Percentiles rank a stretch among this genome's conserved stretches.
These are phyloP conservation scores for Pterostichus madidus DNA, from an alignment of 2,888 invertebrate genomes.

Conservation along the genomic window DNA sequence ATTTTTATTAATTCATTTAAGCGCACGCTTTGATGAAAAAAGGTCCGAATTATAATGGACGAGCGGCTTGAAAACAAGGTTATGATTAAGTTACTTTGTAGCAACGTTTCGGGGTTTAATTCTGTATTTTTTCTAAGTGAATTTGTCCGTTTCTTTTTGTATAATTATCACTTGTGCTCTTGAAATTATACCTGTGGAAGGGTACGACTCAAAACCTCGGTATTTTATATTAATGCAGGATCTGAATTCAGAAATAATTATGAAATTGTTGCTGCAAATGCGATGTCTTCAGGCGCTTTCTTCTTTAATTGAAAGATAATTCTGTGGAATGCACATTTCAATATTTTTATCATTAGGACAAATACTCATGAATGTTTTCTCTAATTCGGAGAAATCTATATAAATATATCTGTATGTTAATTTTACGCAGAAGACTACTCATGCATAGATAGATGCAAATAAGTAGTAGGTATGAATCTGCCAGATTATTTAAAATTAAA, in stretches of 20 bases:
- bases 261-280: slow-evolving; percentile 25
- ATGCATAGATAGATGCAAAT: too few species aligned
- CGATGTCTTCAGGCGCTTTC: background rate
- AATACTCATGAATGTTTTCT: background rate
- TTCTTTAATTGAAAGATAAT: slow-evolving; percentile 48
- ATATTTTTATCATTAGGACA: slow-evolving; percentile 23
- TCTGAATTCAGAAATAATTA: slow-evolving; percentile 3
- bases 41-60: background rate
- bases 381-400: background rate
- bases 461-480: too few species aligned
- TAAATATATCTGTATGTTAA: too few species aligned
- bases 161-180: slow-evolving; percentile 51
- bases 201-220: slow-evolving; percentile 10
- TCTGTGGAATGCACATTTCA: slow-evolving; percentile 30
- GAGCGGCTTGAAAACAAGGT: slow-evolving; percentile 24
- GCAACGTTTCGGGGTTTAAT: slow-evolving; percentile 34
- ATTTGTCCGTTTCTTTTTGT: slow-evolving; percentile 56
- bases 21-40: slow-evolving; percentile 12
- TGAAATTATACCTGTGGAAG: slow-evolving; percentile 52
- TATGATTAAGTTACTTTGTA: slow-evolving; percentile 51
- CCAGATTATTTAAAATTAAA: too few species aligned
- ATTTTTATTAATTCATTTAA: slow-evolving; percentile 25
- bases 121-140: slow-evolving; percentile 57
- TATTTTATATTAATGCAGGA: slow-evolving; percentile 30
- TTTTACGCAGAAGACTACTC: too few species aligned